These are phyloP conservation scores for Drosophila ogumai DNA, from an alignment of 1,140 invertebrate genomes.

Conservation along the genomic window DNA sequence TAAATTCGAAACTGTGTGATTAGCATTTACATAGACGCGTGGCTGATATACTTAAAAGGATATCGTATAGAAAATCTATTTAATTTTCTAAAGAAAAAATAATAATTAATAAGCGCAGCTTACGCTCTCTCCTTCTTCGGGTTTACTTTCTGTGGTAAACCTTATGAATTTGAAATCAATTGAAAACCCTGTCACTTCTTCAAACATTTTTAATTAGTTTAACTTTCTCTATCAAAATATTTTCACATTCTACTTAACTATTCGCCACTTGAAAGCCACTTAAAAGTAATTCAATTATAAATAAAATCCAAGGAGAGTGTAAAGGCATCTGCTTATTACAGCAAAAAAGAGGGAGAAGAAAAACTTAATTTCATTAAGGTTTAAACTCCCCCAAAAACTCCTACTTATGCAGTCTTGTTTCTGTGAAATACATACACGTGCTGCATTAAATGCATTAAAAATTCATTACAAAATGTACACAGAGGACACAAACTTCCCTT, in stretches of 20 bases:
- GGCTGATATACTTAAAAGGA: constrained; percentile 16
- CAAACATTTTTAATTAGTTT: not conserved
- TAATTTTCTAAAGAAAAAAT: constrained; percentile 38
- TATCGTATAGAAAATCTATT: constrained; percentile 44
- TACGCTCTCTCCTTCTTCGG: not conserved
- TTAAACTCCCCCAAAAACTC: constrained; percentile 3
- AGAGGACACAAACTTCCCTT: constrained; percentile 13
- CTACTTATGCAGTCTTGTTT: constrained; percentile 7
- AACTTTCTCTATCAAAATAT: constrained; percentile 15
- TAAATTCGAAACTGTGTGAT: constrained; percentile 56
- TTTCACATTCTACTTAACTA: constrained; percentile 43
- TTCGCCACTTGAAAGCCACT: constrained; percentile 59
- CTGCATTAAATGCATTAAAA: constrained; percentile 72
- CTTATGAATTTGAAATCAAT: not conserved
- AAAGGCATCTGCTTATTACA: constrained; percentile 60
- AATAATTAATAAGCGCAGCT: constrained; percentile 24
- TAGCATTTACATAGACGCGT: constrained; percentile 27
- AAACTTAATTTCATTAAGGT: constrained; percentile 66
- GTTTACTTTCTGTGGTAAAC: not conserved
- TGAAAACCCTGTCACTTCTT: not conserved
- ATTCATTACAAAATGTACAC: constrained; percentile 68
- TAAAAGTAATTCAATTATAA: constrained; percentile 76
- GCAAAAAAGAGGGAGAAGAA: constrained; percentile 23
- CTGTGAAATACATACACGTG: constrained; percentile 28
- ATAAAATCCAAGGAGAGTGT: constrained; percentile 56